A percentile compares a stretch with the other conserved stretches of the same genome.
Evolutionary conservation across 2,797 vertebrate species (phyloP).

Genomic region (Ispidina lecontei): DNA sequence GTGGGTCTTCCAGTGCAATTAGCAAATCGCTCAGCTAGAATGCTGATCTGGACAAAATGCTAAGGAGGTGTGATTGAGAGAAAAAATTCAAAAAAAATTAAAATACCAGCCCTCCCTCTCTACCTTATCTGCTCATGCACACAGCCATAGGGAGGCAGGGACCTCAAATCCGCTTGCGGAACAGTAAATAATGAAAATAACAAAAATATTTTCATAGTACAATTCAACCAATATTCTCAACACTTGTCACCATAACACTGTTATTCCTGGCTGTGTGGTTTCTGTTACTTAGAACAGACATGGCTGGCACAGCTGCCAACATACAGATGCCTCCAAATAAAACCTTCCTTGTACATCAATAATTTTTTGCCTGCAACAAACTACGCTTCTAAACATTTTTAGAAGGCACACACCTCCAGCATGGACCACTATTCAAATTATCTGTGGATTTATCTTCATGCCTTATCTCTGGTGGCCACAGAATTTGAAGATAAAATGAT

Average conservation of each 20-base stretch:
- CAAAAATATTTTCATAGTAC: constrained; percentile 50
- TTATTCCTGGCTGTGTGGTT: constrained; percentile 27
- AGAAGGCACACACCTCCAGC: constrained; percentile 10
- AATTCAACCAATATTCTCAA: constrained; percentile 54
- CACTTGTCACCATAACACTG: constrained; percentile 43
- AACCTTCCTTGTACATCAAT: constrained; percentile 62
- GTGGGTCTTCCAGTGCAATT: constrained; percentile 57
- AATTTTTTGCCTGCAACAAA: constrained; percentile 38
- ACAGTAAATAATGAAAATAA: constrained; percentile 47
- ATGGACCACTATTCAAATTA: background rate
- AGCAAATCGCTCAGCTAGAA: constrained; percentile 56
- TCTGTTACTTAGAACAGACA: constrained; percentile 54
- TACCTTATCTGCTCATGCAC: background rate
- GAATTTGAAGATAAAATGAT: background rate
- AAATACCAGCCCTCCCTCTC: background rate
- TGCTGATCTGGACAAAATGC: constrained; percentile 45
- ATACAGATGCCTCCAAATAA: constrained; percentile 73
- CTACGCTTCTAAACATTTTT: constrained; percentile 38
- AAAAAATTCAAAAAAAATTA: background rate
- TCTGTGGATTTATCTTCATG: background rate
- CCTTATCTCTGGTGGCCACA: background rate
- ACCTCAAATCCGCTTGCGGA: constrained; percentile 18
- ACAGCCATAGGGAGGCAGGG: background rate
- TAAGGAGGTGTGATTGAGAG: constrained; percentile 5
- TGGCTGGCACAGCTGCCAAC: constrained; percentile 71